Evolutionary conservation across 2,113 vertebrate genomes (phyloP).

Genomic region (Lasiurus cinereus): DNA sequence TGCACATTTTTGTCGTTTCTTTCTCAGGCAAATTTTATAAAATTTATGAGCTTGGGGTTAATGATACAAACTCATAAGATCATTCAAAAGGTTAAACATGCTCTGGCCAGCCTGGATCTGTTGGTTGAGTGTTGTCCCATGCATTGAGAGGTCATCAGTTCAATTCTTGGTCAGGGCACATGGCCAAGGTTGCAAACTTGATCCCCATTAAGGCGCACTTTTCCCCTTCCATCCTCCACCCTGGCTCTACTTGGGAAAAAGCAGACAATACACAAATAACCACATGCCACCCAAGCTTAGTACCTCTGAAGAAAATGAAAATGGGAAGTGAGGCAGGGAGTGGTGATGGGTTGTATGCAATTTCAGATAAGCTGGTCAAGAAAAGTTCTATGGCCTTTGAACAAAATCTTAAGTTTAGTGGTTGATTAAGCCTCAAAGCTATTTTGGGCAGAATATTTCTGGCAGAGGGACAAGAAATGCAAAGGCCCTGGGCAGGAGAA

Average conservation of each 20-base stretch:
- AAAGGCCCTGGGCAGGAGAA: neutral
- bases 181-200: too few species aligned
- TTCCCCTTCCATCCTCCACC: neutral
- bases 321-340: neutral
- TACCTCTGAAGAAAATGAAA: neutral
- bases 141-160: too few species aligned
- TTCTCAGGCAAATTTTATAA: neutral
- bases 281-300: rapidly evolving
- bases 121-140: too few species aligned
- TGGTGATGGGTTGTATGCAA: too few species aligned
- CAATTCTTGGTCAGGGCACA: too few species aligned
- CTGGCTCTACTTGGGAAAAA: neutral
- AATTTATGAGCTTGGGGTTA: neutral
- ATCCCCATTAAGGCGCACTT: too few species aligned
- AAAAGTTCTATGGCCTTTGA: neutral
- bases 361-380: neutral
- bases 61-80: neutral
- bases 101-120: too few species aligned
- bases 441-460: neutral
- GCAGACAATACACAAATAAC: neutral
- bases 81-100: neutral
- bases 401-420: neutral
- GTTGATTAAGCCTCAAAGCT: neutral
- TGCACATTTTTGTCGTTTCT: neutral
- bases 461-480: neutral